Evolutionary conservation across 1,140 invertebrate species (phyloP).

Genomic region (Solenopsis fugax): DNA sequence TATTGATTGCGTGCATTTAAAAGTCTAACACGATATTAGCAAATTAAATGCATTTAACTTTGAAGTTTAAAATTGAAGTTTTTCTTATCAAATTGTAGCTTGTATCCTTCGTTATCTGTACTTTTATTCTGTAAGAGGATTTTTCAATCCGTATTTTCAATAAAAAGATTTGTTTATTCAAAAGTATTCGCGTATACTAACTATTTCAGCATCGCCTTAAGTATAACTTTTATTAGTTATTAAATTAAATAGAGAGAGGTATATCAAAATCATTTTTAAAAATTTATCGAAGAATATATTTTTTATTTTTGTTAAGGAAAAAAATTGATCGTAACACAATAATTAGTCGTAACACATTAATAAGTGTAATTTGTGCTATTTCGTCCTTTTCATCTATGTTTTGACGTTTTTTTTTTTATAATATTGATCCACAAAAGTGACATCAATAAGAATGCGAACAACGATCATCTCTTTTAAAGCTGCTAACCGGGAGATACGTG

Average conservation of each 20-base stretch:
- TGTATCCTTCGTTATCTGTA: too few species aligned
- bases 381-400: neutral
- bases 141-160: too few species aligned
- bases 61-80: too few species aligned
- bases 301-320: neutral
- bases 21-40: too few species aligned
- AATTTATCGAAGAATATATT: neutral
- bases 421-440: neutral
- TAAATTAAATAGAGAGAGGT: neutral
- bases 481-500: slow-evolving; percentile 57
- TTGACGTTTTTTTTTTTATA: neutral
- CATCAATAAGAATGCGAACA: slow-evolving; percentile 13
- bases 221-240: neutral
- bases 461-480: slow-evolving; percentile 42
- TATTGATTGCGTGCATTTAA: too few species aligned
- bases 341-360: neutral
- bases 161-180: too few species aligned
- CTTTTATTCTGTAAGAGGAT: too few species aligned
- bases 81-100: too few species aligned
- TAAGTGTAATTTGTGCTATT: neutral
- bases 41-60: too few species aligned
- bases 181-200: too few species aligned
- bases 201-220: too few species aligned
- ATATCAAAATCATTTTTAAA: neutral
- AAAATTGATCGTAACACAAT: neutral